phyloP scores from a whole-genome alignment of 2,888 invertebrate genomes.

The Heteromurus nitidus region DNA sequence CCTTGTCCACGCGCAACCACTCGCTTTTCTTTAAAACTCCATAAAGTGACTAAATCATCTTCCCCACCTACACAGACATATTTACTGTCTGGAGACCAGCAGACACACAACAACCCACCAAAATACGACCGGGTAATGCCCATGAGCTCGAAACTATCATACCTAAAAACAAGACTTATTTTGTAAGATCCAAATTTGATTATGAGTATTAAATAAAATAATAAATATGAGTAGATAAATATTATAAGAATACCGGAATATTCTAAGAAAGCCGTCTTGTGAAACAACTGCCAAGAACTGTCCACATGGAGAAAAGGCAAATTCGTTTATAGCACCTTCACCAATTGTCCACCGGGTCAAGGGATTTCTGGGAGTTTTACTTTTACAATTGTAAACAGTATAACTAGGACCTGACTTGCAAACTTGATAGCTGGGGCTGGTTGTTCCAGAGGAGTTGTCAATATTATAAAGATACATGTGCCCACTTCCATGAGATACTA shows the following conservation, averaged over 20 bases:
- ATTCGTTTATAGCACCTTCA: conserved; percentile 93
- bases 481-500: conserved; percentile 96
- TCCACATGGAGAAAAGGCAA: conserved; percentile 96
- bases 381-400: conserved; percentile 95
- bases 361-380: conserved; percentile 96
- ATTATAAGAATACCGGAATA: conserved; percentile 76
- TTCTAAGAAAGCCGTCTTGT: conserved; percentile 94
- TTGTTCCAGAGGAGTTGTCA: conserved; percentile 91
- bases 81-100: conserved; percentile 98
- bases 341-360: conserved; percentile 93
- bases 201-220: conserved; percentile 77
- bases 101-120: conserved; percentile 96
- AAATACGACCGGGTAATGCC: conserved; percentile 97
- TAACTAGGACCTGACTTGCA: conserved; percentile 86
- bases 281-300: conserved; percentile 94
- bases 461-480: conserved; percentile 98
- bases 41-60: conserved; percentile 98
- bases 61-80: conserved; percentile 98
- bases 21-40: conserved; percentile 92
- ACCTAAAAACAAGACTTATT: no score
- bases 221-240: conserved; percentile 53
- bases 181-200: conserved; percentile 74
- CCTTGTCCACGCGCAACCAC: conserved; percentile 97
- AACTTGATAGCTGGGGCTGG: conserved; percentile 94
- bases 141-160: conserved; percentile 96